Evolutionary conservation across 2,113 vertebrate species (phyloP).

Genomic region (Oryzias javanicus): DNA sequence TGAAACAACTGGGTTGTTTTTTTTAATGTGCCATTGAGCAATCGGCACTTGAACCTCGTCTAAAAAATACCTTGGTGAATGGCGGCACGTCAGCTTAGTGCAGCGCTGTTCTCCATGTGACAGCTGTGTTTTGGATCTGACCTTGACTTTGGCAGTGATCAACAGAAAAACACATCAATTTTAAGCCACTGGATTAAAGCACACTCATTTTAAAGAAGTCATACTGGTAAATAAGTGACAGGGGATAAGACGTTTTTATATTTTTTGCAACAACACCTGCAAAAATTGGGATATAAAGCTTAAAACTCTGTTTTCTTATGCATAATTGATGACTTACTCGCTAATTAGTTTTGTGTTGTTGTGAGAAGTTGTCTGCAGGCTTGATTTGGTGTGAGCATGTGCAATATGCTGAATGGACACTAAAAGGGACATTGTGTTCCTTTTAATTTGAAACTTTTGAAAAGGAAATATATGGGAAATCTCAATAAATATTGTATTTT

Average conservation of each 20-base stretch:
- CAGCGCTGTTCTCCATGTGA: conserved; percentile 43
- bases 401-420: neutral
- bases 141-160: conserved; percentile 27
- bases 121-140: conserved; percentile 35
- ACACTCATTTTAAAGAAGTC: neutral
- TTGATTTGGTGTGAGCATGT: neutral
- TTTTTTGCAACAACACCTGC: too few species aligned
- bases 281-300: too few species aligned
- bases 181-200: neutral
- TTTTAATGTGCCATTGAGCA: conserved; percentile 15
- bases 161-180: conserved; percentile 14
- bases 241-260: too few species aligned
- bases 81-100: conserved; percentile 43
- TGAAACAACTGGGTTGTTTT: conserved; percentile 10
- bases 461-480: too few species aligned
- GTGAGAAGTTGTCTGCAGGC: neutral
- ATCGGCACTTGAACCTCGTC: conserved; percentile 25
- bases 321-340: neutral
- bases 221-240: too few species aligned
- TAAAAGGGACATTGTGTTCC: too few species aligned
- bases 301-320: neutral
- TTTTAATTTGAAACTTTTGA: too few species aligned
- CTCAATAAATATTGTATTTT: too few species aligned
- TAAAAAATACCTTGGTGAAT: conserved; percentile 12
- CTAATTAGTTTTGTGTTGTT: neutral